Evolutionary conservation across 1,140 invertebrate genomes (phyloP), one percentile per base, ranked within the genome.

Genomic region (Cryptotermes secundus): DNA sequence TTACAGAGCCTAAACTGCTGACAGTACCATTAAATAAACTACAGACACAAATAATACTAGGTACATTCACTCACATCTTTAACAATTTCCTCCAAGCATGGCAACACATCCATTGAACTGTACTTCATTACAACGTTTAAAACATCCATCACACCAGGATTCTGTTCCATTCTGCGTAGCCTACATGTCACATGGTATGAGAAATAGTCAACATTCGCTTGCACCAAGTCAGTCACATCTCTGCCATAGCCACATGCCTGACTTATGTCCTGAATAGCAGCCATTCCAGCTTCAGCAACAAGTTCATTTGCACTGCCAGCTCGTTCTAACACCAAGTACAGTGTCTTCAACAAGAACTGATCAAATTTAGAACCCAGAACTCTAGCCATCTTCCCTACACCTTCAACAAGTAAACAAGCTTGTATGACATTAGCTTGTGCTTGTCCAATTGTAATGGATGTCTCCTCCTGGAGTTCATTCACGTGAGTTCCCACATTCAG

Each of bases 301-400:
- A 92, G 87, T 79, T 90, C 88, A 86, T 93, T 91, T 80, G 89
- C 88, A 86, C 92, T 88, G 92, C 94, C 94, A 84, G 94, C 93
- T 89, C 91, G 90, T 90, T 95, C 94, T 83, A 94, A 89, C 34
- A 94, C 87, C n/a, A 93, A 86, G 86, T 93, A 95, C n/a, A 95
- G 88, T 12, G 92, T 93, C 86, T 92, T 92, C 34, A 95, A 86
- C 80, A 95, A 86, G 88, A 92, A 94, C 4, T 91, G 85, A 0
- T 86, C 34, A 79, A 85, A 83, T 9, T 53, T 81, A 24, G 79
- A 42, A 80, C 88, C 86, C 2, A 94, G 88, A 38, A 88, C 87
- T 31, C 86, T 85, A 3, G 93, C 93, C 83, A 94, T 89, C 84
- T 91, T 88, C 3, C 93, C 93, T 16, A 95, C 87, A 14, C 94